A percentile compares a stretch with the other conserved stretches of the same genome.
These are phyloP conservation scores for Rhynchopsitta pachyrhyncha DNA, from an alignment of 2,113 vertebrate species.

Conservation along the genomic window DNA sequence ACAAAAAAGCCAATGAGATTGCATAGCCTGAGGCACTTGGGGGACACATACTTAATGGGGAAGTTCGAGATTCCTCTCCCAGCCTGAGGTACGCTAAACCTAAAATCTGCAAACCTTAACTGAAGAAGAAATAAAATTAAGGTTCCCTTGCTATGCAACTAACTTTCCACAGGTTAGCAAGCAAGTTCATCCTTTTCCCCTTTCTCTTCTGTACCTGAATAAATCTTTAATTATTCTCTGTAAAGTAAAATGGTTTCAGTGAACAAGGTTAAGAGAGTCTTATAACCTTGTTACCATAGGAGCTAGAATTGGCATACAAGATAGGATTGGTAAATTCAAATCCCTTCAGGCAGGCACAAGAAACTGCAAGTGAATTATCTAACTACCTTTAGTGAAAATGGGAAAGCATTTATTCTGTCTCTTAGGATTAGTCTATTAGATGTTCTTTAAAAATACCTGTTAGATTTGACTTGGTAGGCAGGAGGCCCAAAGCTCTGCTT, in stretches of 20 bases:
- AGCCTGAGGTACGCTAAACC: neutral
- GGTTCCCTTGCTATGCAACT: neutral
- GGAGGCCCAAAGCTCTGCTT: neutral
- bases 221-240: neutral
- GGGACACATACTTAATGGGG: accelerated
- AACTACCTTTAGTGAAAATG: neutral
- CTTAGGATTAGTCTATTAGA: neutral
- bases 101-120: neutral
- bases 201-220: neutral
- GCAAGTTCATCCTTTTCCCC: neutral
- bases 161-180: neutral
- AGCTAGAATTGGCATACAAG: neutral
- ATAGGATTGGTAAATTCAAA: neutral
- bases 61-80: neutral
- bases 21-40: neutral
- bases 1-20: neutral
- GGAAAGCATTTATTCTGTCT: neutral
- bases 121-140: neutral
- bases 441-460: neutral
- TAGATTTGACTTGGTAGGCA: neutral
- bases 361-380: neutral
- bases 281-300: neutral
- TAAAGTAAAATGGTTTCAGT: neutral
- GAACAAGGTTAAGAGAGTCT: neutral
- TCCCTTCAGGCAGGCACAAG: neutral